A percentile compares a stretch with the other conserved stretches of the same genome.
Evolutionary conservation across 2,888 invertebrate species (phyloP).

Genomic region (Bursaphelenchus okinawaensis): DNA sequence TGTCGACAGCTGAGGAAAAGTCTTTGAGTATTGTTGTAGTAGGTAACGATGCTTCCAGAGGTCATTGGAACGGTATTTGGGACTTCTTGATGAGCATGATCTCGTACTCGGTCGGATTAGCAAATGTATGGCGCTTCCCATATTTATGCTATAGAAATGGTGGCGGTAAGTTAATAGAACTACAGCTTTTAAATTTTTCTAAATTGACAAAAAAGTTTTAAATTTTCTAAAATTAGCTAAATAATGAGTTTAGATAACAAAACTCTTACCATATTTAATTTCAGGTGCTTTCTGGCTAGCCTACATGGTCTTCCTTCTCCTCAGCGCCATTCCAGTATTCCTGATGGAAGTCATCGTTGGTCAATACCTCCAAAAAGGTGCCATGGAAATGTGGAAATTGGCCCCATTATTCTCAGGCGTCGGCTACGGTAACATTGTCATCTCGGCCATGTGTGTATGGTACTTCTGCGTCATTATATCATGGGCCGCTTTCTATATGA

Average conservation of each 20-base stretch:
- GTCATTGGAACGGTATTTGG: slow-evolving; percentile 53
- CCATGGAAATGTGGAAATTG: slow-evolving; percentile 57
- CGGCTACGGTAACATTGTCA: slow-evolving; percentile 57
- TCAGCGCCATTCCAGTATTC: slow-evolving; percentile 57
- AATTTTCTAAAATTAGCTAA: no score
- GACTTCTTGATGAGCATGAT: slow-evolving; percentile 56
- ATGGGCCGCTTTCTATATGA: slow-evolving; percentile 58
- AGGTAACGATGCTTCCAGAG: slow-evolving; percentile 21
- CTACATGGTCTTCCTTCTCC: slow-evolving; percentile 53
- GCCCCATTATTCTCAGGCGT: slow-evolving; percentile 55
- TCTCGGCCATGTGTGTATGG: slow-evolving; percentile 56
- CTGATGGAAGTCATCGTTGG: slow-evolving; percentile 53
- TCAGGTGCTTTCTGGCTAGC: slow-evolving; percentile 50
- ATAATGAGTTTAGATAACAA: no score
- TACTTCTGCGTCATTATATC: slow-evolving; percentile 57
- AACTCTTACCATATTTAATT: neutral
- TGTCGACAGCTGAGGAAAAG: neutral
- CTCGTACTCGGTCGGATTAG: slow-evolving; percentile 57
- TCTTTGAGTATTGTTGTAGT: neutral
- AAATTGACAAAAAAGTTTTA: neutral
- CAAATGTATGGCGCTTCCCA: slow-evolving; percentile 58
- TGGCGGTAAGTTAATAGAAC: slow-evolving; percentile 36
- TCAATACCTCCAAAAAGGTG: slow-evolving; percentile 56
- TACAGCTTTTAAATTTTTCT: no score
- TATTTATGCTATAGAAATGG: slow-evolving; percentile 58